Percentiles rank a stretch among this genome's conserved stretches.
Conservation (phyloP, 2,797 vertebrate genomes). For the Phylloscopus collybita region DNA sequence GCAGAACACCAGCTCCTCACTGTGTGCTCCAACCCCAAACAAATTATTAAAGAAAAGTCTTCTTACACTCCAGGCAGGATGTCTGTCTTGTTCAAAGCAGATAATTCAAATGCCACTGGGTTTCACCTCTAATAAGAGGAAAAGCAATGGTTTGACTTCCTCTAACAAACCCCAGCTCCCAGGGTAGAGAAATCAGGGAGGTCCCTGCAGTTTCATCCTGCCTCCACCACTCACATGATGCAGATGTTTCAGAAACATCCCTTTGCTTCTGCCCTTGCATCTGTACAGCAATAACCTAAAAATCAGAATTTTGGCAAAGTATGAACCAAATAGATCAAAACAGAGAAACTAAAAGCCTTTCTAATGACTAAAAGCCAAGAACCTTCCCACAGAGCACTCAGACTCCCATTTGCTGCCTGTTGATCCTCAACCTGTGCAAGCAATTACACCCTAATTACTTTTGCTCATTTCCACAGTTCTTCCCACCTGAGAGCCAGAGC, state of each 20-base stretch:
- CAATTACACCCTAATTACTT: neutral
- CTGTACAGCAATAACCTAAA: neutral
- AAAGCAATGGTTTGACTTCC: neutral
- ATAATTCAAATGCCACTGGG: neutral
- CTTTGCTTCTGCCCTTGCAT: neutral
- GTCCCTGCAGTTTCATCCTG: neutral
- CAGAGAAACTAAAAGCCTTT: neutral
- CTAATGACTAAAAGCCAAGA: neutral
- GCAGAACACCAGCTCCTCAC: neutral
- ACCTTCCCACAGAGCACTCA: neutral
- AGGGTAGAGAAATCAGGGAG: neutral
- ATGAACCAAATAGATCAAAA: neutral
- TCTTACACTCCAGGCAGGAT: neutral
- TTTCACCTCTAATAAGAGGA: neutral
- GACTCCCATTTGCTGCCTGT: neutral
- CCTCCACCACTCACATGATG: neutral
- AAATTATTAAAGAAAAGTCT: neutral
- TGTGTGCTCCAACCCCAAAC: neutral
- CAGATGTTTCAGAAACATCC: neutral
- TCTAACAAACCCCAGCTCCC: neutral
- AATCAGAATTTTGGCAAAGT: neutral
- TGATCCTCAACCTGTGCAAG: neutral
- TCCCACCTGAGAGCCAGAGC: neutral
- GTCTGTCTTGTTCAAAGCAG: neutral
- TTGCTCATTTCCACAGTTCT: neutral